Base-by-base conservation (phyloP, 2,797 vertebrate species). In the Typhlichthys subterraneus region DNA sequence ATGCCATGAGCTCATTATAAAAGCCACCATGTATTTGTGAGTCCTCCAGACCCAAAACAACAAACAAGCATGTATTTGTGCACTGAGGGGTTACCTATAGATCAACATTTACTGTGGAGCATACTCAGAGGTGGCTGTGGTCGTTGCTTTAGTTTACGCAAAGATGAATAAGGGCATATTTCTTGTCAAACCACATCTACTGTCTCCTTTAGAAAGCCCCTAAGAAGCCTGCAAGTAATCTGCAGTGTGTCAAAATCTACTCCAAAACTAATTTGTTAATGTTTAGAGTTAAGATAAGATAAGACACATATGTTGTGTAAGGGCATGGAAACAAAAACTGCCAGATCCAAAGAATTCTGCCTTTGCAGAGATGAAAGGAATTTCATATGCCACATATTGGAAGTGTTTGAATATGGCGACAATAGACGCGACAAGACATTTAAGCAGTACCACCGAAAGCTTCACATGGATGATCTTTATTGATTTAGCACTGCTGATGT, bases 1-100 rank as follows among this genome's bases (percentile, higher is more conserved):
- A 76, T 83, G 68, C 80, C 70, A 75, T 69, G 75, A 72, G 65
- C 61, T 66, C 49, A 54, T 14, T 19, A 77, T 72, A 81, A 85
- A 85, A 76, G 15, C 57, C 69, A 50, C 57, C 2, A 1, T 63
- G 70, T 53, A 61, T 80, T 78, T 73, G 72, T 65, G 63, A 58
- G 65, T 63, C 68, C 72, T 54, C 54, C 45, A 2, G 53, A 50
- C 63, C 66, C 11, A 59, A 59, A 62, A 63, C 60, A 75, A 64
- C 51, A 46, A n/a, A 51, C 23, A 5, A 13, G 13, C 54, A 23
- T 10, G 10, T 9, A 23, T 9, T 2, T 23, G 12, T 48, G 12
- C 9, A 9, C 9, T 48, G 10, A 14, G 47, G 3, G 7, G 10
- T 48, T 48, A 14, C 47, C 4, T 42, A 7, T 2, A 7, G 38